These are phyloP conservation scores for Muscicapa striata DNA, from an alignment of 2,797 vertebrate species.

Conservation along the genomic window DNA sequence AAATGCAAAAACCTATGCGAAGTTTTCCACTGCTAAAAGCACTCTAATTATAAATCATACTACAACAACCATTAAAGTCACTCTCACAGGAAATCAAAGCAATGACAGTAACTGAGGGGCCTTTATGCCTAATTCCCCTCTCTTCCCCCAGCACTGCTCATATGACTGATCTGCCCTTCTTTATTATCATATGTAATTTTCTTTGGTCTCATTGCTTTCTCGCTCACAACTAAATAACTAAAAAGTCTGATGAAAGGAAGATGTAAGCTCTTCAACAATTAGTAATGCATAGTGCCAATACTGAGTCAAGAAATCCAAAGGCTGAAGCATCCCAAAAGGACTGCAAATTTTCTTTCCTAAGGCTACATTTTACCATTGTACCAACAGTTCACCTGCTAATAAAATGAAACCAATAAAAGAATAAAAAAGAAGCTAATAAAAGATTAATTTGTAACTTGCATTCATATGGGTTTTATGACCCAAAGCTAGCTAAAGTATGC, in stretches of 20 bases:
- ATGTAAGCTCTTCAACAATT: neutral
- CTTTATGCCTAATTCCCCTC: neutral
- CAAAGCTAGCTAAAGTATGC: neutral
- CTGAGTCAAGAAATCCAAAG: neutral
- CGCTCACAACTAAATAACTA: neutral
- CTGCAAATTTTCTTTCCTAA: slow-evolving; percentile 3
- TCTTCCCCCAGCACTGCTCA: neutral
- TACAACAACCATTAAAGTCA: neutral
- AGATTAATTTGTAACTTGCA: neutral
- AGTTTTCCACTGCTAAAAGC: neutral
- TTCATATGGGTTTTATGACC: neutral
- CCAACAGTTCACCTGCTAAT: neutral
- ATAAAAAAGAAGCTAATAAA: slow-evolving; percentile 23
- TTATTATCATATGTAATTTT: neutral
- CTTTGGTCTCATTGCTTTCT: neutral
- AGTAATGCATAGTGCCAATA: neutral
- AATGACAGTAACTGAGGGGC: neutral
- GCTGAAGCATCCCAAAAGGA: neutral
- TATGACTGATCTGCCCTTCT: neutral
- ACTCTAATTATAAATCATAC: neutral
- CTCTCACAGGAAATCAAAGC: neutral
- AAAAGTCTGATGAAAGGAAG: slow-evolving; percentile 4
- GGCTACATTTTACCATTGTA: neutral
- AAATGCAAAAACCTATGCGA: neutral
- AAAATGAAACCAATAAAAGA: slow-evolving; percentile 37